Conservation (phyloP, 2,113 vertebrate genomes). For the Chrysemys picta region DNA sequence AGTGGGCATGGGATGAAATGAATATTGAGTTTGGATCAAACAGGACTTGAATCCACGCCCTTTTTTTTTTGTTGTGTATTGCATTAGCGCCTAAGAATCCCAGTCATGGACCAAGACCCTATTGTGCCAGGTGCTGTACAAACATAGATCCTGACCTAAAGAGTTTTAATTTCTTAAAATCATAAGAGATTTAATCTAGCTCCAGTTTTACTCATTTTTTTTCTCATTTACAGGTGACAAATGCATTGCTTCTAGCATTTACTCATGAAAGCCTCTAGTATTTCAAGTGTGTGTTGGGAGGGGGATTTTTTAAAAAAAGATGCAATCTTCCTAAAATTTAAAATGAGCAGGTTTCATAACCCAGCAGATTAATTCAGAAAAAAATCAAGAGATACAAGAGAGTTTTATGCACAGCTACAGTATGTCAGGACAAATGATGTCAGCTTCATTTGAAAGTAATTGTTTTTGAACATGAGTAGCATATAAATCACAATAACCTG, state of each 20-base stretch:
- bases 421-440: conserved; percentile 52
- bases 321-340: background rate
- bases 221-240: background rate
- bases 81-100: background rate
- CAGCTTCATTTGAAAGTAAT: conserved; percentile 63
- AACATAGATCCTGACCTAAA: background rate
- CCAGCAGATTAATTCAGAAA: conserved; percentile 47
- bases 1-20: background rate
- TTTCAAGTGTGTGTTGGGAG: background rate
- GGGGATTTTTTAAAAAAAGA: background rate
- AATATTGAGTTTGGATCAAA: background rate
- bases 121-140: background rate
- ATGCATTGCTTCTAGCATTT: background rate
- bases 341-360: conserved; percentile 38
- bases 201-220: background rate
- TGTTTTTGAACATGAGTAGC: conserved; percentile 40
- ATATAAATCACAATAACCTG: conserved; percentile 11
- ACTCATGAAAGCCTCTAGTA: background rate
- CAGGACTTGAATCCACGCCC: background rate
- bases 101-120: background rate
- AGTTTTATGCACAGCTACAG: conserved; percentile 48
- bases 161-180: background rate
- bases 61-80: background rate
- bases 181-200: background rate
- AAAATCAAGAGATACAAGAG: conserved; percentile 34